Evolutionary conservation across 2,113 vertebrate genomes (phyloP).

Genomic region (Barnardius zonarius): DNA sequence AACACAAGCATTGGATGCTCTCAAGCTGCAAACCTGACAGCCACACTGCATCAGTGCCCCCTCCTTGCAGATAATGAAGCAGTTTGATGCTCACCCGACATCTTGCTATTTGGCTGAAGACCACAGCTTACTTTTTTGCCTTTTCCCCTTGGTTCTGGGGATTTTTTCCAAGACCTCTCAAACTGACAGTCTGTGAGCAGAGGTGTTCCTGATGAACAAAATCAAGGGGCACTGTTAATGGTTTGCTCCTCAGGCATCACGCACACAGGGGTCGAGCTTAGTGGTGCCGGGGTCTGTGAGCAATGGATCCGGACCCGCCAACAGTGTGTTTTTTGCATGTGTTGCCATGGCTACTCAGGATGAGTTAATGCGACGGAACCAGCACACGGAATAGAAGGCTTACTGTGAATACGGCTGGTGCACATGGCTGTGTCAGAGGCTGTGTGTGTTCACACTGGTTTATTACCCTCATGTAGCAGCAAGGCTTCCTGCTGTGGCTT

Average conservation of each 20-base stretch:
- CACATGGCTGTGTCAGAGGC: slow-evolving; percentile 1
- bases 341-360: slow-evolving; percentile 67
- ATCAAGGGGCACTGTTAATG: background rate
- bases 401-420: background rate
- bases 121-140: background rate
- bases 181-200: background rate
- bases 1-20: rapidly evolving
- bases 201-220: background rate
- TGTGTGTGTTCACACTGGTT: background rate
- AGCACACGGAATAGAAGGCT: background rate
- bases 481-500: slow-evolving; percentile 47
- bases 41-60: background rate
- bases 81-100: background rate
- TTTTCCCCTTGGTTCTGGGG: background rate
- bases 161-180: background rate
- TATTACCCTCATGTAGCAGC: slow-evolving; percentile 40
- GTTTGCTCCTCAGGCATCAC: rapidly evolving
- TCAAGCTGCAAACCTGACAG: background rate
- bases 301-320: rapidly evolving
- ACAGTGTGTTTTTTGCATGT: background rate
- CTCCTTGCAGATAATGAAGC: background rate
- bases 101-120: background rate
- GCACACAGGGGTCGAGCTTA: background rate
- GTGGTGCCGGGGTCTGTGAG: background rate
- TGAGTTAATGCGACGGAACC: slow-evolving; percentile 73